Evolutionary conservation across 2,113 vertebrate species (phyloP).

Genomic region (Laticauda colubrina): DNA sequence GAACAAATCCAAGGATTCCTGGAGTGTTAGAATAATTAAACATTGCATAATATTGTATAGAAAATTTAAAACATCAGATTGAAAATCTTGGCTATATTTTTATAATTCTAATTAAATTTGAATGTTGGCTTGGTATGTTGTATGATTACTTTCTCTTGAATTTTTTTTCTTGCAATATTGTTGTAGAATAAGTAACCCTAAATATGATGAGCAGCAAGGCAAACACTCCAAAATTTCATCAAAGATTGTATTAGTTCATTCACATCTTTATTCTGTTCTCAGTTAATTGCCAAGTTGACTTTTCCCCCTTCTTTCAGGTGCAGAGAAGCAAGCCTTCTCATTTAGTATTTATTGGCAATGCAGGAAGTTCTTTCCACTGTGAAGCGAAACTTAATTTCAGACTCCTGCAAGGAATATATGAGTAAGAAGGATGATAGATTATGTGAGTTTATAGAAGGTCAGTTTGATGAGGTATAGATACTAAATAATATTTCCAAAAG

Average conservation of each 20-base stretch:
- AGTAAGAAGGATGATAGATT: slow-evolving; percentile 66
- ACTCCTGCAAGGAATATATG: slow-evolving; percentile 83
- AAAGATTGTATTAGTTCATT: not conserved
- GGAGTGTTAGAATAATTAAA: no score
- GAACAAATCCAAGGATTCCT: no score
- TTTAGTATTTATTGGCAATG: slow-evolving; percentile 92
- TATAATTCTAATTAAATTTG: not conserved
- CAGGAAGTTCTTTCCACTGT: slow-evolving; percentile 77
- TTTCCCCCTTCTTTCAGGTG: slow-evolving; percentile 69
- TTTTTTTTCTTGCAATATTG: not conserved
- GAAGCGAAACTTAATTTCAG: slow-evolving; percentile 86
- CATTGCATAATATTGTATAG: not conserved
- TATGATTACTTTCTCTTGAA: not conserved
- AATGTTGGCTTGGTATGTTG: not conserved
- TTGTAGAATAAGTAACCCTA: not conserved
- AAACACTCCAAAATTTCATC: not conserved
- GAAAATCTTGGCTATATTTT: not conserved
- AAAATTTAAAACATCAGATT: not conserved
- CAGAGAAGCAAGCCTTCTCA: slow-evolving; percentile 75
- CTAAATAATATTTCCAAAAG: not conserved
- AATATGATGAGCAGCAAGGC: not conserved
- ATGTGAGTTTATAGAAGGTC: not conserved
- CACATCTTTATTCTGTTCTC: not conserved
- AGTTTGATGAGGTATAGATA: not conserved
- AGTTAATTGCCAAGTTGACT: not conserved